These are phyloP conservation scores for Zapornia atra DNA, from an alignment of 2,113 vertebrate species.

Conservation along the genomic window DNA sequence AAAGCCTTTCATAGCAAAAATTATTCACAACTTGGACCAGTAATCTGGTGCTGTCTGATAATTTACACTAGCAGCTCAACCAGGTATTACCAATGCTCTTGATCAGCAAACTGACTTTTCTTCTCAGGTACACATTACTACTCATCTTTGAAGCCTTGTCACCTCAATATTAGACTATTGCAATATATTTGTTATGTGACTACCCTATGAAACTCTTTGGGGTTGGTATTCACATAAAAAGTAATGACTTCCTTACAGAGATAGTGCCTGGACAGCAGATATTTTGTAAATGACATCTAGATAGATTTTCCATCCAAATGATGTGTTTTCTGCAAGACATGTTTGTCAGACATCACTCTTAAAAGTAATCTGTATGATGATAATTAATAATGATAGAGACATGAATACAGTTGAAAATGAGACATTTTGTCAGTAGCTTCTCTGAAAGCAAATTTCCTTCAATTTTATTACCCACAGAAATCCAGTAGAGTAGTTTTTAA, in stretches of 20 bases:
- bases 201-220: neutral
- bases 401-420: neutral
- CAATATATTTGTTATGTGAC: neutral
- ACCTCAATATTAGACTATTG: neutral
- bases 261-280: neutral
- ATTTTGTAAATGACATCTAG: neutral
- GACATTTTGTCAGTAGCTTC: neutral
- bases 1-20: neutral
- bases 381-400: neutral
- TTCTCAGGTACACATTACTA: neutral
- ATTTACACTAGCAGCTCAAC: neutral
- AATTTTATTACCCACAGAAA: neutral
- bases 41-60: neutral
- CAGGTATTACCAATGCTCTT: neutral
- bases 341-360: neutral
- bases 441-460: neutral
- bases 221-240: neutral
- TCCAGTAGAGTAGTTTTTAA: neutral
- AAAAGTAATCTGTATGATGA: neutral
- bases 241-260: neutral
- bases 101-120: neutral
- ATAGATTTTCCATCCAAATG: neutral
- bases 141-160: neutral
- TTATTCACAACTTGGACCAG: neutral
- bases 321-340: neutral